These are phyloP conservation scores for Tipula confusa DNA, from an alignment of 2,888 invertebrate genomes.

Conservation along the genomic window DNA sequence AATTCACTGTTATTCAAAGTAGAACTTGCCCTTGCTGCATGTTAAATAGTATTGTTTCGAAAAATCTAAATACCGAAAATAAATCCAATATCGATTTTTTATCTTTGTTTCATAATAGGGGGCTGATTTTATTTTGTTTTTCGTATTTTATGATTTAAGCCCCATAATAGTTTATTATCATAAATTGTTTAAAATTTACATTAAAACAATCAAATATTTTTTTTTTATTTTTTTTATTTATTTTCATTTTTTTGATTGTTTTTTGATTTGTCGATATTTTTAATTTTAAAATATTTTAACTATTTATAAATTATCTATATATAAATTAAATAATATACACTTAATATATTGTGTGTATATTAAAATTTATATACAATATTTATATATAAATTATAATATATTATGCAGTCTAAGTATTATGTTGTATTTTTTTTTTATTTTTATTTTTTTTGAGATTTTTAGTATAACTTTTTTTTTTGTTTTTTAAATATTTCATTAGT, in stretches of 20 bases:
- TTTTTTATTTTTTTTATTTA: neutral
- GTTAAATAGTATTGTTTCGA: too few species aligned
- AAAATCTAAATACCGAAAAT: too few species aligned
- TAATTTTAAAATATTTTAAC: constrained; percentile 16
- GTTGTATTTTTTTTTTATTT: neutral
- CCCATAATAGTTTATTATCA: too few species aligned
- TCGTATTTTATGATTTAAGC: too few species aligned
- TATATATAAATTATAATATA: constrained; percentile 25
- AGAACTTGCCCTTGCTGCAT: too few species aligned
- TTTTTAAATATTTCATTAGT: neutral
- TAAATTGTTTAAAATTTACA: too few species aligned
- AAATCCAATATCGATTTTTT: too few species aligned
- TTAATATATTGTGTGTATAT: neutral
- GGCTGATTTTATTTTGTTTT: too few species aligned
- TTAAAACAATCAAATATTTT: neutral
- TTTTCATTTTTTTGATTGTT: neutral
- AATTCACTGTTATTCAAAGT: too few species aligned
- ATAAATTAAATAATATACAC: neutral
- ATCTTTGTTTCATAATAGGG: too few species aligned
- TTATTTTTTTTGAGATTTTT: constrained; percentile 3
- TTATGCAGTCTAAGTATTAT: constrained; percentile 25
- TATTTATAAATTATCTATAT: constrained; percentile 1
- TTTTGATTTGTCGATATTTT: constrained; percentile 21
- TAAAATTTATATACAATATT: neutral
- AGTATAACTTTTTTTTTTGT: neutral